These are phyloP conservation scores for Tragelaphus imberbis DNA, from an alignment of 2,113 vertebrate genomes.

Conservation along the genomic window DNA sequence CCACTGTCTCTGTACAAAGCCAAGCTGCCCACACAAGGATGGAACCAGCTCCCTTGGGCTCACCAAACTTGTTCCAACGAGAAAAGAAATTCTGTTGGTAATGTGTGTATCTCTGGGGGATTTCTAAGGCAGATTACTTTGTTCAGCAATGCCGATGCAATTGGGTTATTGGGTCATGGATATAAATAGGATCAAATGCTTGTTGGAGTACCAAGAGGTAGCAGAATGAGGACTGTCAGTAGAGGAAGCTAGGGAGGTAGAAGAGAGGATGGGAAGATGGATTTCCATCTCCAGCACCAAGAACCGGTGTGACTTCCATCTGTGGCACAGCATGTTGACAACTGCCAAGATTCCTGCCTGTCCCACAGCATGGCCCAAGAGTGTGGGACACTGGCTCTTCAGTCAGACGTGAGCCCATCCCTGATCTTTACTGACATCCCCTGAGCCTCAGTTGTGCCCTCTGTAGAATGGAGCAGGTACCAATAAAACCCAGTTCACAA, in stretches of 20 bases:
- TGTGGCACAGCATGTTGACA: rapidly evolving
- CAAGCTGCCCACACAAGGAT: not conserved
- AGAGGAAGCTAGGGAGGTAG: not conserved
- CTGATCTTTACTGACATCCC: no score
- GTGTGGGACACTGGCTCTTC: rapidly evolving
- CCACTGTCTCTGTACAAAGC: not conserved
- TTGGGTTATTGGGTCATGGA: not conserved
- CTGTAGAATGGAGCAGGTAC: no score
- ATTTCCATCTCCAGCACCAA: not conserved
- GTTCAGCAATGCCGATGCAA: not conserved
- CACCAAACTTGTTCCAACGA: not conserved
- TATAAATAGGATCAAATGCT: not conserved
- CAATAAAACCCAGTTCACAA: not conserved
- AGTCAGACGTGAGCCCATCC: not conserved
- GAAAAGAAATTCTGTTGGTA: not conserved
- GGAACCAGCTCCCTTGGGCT: not conserved
- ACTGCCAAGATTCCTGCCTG: not conserved
- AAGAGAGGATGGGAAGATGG: not conserved
- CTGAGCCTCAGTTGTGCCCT: not conserved
- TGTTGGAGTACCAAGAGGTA: not conserved
- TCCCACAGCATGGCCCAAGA: not conserved
- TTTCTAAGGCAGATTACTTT: not conserved
- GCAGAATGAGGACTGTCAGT: not conserved
- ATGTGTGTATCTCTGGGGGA: not conserved
- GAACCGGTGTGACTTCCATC: not conserved